Evolutionary conservation across 2,888 invertebrate species (phyloP), one percentile per base, ranked within the genome.

Genomic region (Calliphora vomitoria): DNA sequence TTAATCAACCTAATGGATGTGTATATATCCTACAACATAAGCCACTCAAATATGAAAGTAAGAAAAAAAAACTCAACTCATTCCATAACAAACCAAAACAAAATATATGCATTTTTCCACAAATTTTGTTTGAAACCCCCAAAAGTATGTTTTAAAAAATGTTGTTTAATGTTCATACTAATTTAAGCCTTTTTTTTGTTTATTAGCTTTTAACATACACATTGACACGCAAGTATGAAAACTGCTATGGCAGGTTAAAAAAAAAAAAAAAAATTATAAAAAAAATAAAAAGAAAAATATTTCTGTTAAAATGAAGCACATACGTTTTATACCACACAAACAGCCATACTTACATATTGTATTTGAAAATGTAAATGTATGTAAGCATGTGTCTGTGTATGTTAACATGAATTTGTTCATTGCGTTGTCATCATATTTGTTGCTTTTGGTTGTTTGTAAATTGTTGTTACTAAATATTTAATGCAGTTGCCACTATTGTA

Each of bases 1-100:
- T 69, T 83, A 80, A 86, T 86, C 75, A 80, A 85, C 66, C 80
- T 86, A 86, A 83, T 83, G 83, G 80, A 76, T 53, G 69, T 71
- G 18, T 50, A n/a, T 68, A 44, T 62, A 55, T 11, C 11, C 64
- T 41, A 72, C 35, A 71, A 25, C 25, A 44, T 47, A 68, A 68
- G 25, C 3, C 18, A 47, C 25, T 66, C 13, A 58, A 25, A 31
- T 25, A 15, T 3, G 35, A 18, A 38, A 38, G 15, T 8, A n/a
- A 15, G 2, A 44, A 68, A 58, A 74, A 20, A 3, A 10, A 10
- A 55, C 11, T 53, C 8, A 6, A 4, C 50, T 38, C 15, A 68
- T 44, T 13, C 44, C 13, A 11, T 44, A 44, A 13, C 3, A 11
- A 35, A 6, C 13, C 10, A 44, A 44, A 44, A 10, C 1, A 3